Evolutionary conservation across 1,140 invertebrate species (phyloP).

Genomic region (Campoletis sonorensis): DNA sequence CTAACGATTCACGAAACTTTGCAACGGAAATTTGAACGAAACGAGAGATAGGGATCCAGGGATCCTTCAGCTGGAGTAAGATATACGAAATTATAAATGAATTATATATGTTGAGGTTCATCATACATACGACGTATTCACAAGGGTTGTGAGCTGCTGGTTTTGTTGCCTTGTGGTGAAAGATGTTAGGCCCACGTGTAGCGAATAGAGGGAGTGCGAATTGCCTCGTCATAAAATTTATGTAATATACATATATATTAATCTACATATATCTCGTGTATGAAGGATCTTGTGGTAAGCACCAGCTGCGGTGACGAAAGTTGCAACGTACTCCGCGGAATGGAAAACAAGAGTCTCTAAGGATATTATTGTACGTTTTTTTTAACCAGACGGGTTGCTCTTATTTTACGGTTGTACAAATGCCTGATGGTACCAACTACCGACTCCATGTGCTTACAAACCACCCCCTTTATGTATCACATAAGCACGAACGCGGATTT

Average conservation of each 20-base stretch:
- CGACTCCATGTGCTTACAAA: not conserved
- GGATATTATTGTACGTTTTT: slow-evolving; percentile 9
- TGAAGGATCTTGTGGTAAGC: slow-evolving; percentile 46
- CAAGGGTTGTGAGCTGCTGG: not conserved
- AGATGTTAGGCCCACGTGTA: not conserved
- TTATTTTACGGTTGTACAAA: not conserved
- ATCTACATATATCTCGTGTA: not conserved
- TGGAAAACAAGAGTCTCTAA: slow-evolving; percentile 44
- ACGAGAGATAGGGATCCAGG: too few relatives aligned
- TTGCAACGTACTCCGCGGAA: slow-evolving; percentile 23
- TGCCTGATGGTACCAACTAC: slow-evolving; percentile 4
- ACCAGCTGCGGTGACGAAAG: slow-evolving; percentile 44
- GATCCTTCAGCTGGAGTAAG: too few relatives aligned
- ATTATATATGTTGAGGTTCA: not conserved
- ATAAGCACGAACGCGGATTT: not conserved
- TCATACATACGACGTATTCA: not conserved
- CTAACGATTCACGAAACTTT: too few relatives aligned
- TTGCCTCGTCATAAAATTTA: not conserved
- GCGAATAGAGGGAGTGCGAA: not conserved
- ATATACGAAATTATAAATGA: too few relatives aligned
- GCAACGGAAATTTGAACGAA: too few relatives aligned
- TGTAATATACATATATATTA: not conserved
- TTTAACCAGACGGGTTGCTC: not conserved
- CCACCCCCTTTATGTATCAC: not conserved
- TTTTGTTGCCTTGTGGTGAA: not conserved